Evolutionary conservation across 1,140 invertebrate genomes (phyloP), one percentile per base, ranked within the genome.

Genomic region (Drosophila takahashii): DNA sequence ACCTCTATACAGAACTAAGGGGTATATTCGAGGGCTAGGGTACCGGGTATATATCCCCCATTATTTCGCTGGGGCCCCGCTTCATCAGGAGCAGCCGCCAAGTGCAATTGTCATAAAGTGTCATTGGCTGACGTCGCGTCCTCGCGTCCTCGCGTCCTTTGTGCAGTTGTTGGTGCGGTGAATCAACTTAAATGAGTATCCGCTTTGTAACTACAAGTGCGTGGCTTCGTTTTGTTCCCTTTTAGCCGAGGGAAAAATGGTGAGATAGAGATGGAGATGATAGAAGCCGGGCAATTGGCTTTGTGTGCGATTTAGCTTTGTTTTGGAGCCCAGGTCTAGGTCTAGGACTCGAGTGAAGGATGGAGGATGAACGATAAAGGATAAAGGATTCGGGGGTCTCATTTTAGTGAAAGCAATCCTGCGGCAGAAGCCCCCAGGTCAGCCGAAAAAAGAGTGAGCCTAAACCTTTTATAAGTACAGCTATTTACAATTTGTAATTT

Each of bases 161-260:
- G 47, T 76, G 50, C 42, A 53, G 60, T 47, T 75, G 69, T 67
- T 71, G 81, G 61, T 86, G 84, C 79, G 84, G 85, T 89, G 84
- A 89, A 89, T 89, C 86, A 89, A 89, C 84, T 89, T 89, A 89
- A 89, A 89, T 89, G 84, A 89, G 84, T 90, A 89, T 89, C 84
- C 85, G 85, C 78, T 85, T 87, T 75, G 70, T 84, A 85, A 80
- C 81, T 80, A 84, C 57, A 78, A 71, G 67, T 71, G 67, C 67
- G 67, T 71, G 67, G 51, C 67, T 71, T 70, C 67, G 65, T 70
- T 76, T 76, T 76, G 52, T 66, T 36, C 41, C 61, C 37, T 52
- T 64, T 54, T 50, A 34, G 47, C 59, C 34, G 8, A 2, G 41
- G 3, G 4, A 15, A 18, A 44, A 44, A 16, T 44, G 4, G n/a